Evolutionary conservation across 35 echinoderm and acorn worm genomes (phyloP).

Genomic region (Ptychodera flava): DNA sequence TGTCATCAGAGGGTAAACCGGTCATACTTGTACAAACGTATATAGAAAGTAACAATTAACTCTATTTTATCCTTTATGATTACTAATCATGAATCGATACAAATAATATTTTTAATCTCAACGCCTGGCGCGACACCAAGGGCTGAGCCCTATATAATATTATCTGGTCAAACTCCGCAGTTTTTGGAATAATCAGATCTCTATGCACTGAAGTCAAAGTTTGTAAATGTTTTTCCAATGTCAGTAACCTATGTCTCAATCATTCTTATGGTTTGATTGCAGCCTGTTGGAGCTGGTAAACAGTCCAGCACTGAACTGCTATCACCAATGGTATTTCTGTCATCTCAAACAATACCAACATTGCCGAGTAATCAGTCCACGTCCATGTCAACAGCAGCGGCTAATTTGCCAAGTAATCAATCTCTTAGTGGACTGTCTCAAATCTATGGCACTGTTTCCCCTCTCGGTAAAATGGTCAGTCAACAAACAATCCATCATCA

Average conservation of each 20-base stretch:
- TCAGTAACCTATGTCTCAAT: too few relatives aligned
- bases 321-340: background rate
- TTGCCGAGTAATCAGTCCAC: background rate
- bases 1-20: too few relatives aligned
- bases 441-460: background rate
- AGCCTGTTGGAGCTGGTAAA: background rate
- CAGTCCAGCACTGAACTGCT: background rate
- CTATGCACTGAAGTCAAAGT: background rate
- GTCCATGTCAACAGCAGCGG: background rate
- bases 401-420: background rate
- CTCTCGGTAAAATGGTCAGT: background rate
- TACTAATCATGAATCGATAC: background rate
- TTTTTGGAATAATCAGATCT: background rate
- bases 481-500: background rate
- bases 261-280: background rate
- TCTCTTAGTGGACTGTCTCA: background rate
- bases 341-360: background rate
- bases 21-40: too few relatives aligned
- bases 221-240: background rate
- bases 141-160: background rate
- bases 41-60: too few relatives aligned
- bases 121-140: background rate
- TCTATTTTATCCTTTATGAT: too few relatives aligned
- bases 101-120: background rate
- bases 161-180: background rate